phyloP scores from a whole-genome alignment of 1,140 invertebrate genomes.

The Heterodera schachtii region DNA sequence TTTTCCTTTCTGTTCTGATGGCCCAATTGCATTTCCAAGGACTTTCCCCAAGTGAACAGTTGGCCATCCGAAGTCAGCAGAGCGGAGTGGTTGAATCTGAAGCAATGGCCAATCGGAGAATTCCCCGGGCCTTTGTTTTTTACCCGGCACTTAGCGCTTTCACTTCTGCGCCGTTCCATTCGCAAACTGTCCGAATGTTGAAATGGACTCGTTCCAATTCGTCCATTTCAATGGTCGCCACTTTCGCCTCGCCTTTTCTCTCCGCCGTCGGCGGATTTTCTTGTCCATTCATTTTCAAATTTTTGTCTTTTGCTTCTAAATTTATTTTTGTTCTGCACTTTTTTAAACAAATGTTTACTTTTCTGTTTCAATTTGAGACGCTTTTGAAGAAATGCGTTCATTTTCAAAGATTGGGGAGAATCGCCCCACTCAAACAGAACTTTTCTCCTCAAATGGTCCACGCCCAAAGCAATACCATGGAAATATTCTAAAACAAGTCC shows the following conservation, averaged over 20 bases:
- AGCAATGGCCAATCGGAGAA: neutral
- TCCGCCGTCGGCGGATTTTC: constrained; percentile 5
- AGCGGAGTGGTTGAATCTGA: constrained; percentile 72
- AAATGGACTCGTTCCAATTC: constrained; percentile 42
- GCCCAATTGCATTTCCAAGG: constrained; percentile 76
- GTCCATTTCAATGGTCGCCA: neutral
- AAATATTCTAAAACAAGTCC: constrained; percentile 31
- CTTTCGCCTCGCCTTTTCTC: neutral
- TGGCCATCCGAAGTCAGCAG: constrained; percentile 73
- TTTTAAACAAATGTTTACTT: neutral
- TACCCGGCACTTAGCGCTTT: constrained; percentile 71
- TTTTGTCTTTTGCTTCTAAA: constrained; percentile 18
- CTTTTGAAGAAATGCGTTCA: constrained; percentile 34
- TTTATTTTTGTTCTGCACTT: neutral
- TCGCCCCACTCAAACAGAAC: constrained; percentile 50
- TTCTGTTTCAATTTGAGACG: constrained; percentile 30
- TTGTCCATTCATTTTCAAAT: neutral
- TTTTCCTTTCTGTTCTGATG: constrained; percentile 70
- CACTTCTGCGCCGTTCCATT: constrained; percentile 30
- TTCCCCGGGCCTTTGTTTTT: no score
- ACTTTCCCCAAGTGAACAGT: constrained; percentile 75
- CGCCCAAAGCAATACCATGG: constrained; percentile 39
- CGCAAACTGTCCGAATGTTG: constrained; percentile 36
- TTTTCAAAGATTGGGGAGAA: constrained; percentile 46
- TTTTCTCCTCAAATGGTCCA: neutral